Evolutionary conservation across 2,113 vertebrate species (phyloP), one percentile per base, ranked within the genome.

Genomic region (Pterophyllum scalare): DNA sequence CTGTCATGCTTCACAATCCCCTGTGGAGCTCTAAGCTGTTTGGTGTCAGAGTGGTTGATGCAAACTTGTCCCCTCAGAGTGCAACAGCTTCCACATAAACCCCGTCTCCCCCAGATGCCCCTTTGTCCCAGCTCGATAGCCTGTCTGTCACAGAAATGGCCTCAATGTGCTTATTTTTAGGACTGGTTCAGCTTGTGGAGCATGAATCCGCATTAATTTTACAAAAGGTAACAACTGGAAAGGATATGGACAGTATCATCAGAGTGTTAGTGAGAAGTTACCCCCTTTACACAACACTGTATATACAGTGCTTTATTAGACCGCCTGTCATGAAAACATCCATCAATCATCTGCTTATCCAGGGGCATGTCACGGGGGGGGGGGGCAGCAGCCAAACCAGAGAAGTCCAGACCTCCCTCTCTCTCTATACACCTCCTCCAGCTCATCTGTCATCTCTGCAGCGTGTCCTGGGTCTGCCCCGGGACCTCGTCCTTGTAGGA

Each of bases 41-140:
- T 75, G 81, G 87, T 62, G 59, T 87, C 82, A 87, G n/a, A 82
- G 43, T 8, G n/a, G 40, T 33, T 80, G 79, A 87, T 22, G 40
- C 58, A 77, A 77, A 79, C 70, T 62, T 59, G 38, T 6, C 22
- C 7, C 40, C 8, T 57, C n/a, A 3, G n/a, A 1, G 33, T 76
- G 61, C 1, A 54, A 56, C 43, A 49, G 43, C 10, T 74, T 49
- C 13, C 38, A 76, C 38, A 22, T 13, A 14, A 72, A 80, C 40
- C 24, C 54, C 26, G 67, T 67, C 52, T 75, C 38, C 65, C 6
- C 13, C 76, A 14, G 52, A 43, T 72, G 49, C 24, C 67, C 67
- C 6, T 52, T 19, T 31, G 67, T 14, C 67, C 46, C 1, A 3
- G 17, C 56, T 58, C 3, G 1, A 40, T 62, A n/a, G 52, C 28